Evolutionary conservation across 92 coral and sea anemone genomes (phyloP).

Genomic region (Porites cylindrica): DNA sequence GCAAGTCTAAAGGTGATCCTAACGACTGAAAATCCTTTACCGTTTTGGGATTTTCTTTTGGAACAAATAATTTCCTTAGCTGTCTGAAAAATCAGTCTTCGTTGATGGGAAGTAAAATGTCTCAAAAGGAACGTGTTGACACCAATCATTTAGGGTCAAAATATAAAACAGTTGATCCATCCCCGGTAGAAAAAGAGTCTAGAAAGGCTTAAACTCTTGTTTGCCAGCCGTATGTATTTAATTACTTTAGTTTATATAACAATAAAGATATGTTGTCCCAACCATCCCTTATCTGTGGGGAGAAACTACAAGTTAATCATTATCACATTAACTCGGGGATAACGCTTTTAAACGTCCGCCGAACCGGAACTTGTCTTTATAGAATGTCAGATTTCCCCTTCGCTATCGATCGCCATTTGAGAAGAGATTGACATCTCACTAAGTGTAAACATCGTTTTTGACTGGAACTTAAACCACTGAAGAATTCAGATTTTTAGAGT

Average conservation of each 20-base stretch:
- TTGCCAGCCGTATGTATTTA: neutral
- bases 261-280: neutral
- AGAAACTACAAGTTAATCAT: neutral
- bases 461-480: constrained; percentile 36
- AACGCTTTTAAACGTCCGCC: neutral
- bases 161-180: neutral
- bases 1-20: neutral
- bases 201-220: too few relatives aligned
- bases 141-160: neutral
- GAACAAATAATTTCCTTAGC: neutral
- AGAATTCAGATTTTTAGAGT: constrained; percentile 28
- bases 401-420: neutral
- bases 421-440: constrained; percentile 48
- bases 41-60: neutral
- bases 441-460: constrained; percentile 53
- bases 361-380: constrained; percentile 5
- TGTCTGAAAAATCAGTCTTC: neutral
- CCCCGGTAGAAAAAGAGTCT: too few relatives aligned
- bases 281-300: neutral
- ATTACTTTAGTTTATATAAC: neutral
- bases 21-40: neutral
- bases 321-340: neutral
- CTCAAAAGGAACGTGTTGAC: neutral
- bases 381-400: neutral
- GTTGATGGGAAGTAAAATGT: neutral